Conservation (phyloP, 2,888 invertebrate species). For the Eupsilia transversa region DNA sequence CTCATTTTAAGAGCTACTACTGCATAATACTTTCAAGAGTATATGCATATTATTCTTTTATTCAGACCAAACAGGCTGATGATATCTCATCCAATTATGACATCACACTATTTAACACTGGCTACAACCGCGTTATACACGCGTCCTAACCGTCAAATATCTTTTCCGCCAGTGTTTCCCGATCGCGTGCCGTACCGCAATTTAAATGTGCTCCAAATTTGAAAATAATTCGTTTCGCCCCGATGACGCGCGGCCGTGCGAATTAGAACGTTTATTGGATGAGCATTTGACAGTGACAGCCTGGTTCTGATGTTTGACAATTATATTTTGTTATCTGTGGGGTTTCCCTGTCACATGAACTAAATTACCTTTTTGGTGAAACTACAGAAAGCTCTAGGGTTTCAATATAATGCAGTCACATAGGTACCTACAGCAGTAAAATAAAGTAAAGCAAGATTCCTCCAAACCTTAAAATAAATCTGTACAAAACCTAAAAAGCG, state of each 20-base stretch:
- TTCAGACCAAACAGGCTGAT: background rate
- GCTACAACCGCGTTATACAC: conserved; percentile 22
- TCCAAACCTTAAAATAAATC: conserved; percentile 24
- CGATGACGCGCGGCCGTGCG: conserved; percentile 73
- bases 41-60: background rate
- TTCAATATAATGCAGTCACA: too few species aligned
- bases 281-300: conserved; percentile 62
- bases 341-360: background rate
- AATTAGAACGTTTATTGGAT: conserved; percentile 75
- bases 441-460: background rate
- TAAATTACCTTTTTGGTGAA: background rate
- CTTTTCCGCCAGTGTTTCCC: conserved; percentile 83
- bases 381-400: background rate
- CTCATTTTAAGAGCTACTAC: background rate
- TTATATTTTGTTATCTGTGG: conserved; percentile 22
- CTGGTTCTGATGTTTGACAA: conserved; percentile 44
- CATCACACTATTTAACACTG: conserved; percentile 20
- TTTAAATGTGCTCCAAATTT: conserved; percentile 89
- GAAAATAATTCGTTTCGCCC: conserved; percentile 87
- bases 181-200: conserved; percentile 89
- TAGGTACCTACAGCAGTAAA: background rate
- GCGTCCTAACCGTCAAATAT: conserved; percentile 76
- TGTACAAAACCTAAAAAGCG: conserved; percentile 4
- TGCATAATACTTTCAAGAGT: background rate
- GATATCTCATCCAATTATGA: conserved; percentile 22